Base-by-base conservation (phyloP, 1,140 invertebrate species). In the Scaptomyza pallida region DNA sequence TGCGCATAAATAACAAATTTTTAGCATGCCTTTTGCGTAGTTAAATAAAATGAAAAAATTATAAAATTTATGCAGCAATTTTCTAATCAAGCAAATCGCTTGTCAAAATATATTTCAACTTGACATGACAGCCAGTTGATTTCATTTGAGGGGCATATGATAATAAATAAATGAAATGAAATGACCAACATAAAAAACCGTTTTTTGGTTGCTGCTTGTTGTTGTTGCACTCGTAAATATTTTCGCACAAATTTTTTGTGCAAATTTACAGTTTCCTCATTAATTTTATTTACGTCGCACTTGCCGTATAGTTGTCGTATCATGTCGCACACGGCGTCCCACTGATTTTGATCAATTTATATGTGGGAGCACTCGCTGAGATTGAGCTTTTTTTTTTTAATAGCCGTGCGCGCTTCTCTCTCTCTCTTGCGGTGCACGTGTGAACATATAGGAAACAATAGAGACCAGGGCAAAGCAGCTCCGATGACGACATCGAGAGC, bases 241-340 rank as follows among this genome's bases (percentile, higher is more conserved):
- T 68, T 82, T 82, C 47, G 70, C 79, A 74, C 78, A 83, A 30
- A 9, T 63, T 71, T 68, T 74, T 86, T 77, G 70, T 50, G 69
- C 73, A 86, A 86, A 86, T 81, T 81, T 79, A 65, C 77, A 67
- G 74, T 56, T 86, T 86, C 81, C 81, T 85, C 77, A 85, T 85
- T 85, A 86, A 65, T 67, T 67, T 74, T 60, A 67, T 72, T 63
- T 65, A 45, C 52, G 64, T 47, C 56, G 56, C 55, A 69, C 33
- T 55, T 45, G 17, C 33, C 41, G 33, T 41, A 69, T 26, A 6
- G 43, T 65, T 19, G 40, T 47, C 30, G 51, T 35, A 67, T 72
- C 62, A 72, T 72, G 52, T 70, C 67, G 62, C 48, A 54, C 23
- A 54, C 56, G 70, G 55, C 48, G 70, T 69, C 55, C 35, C 70